Base-by-base conservation (phyloP, 2,888 invertebrate species). In the Malthinus seriepunctatus region DNA sequence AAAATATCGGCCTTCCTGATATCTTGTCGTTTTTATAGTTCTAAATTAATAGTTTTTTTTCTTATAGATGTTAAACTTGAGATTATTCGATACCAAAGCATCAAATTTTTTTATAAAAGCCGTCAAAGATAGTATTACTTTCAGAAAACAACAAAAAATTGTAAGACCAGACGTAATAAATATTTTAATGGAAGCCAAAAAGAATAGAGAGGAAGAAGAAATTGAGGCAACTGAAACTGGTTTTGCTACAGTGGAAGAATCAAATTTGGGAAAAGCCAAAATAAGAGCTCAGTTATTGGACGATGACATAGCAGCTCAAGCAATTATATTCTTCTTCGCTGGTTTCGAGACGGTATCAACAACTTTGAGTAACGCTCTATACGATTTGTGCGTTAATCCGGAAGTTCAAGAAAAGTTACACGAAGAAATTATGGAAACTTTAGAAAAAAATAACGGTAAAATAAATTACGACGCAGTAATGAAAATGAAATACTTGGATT, bases 111-210 rank as follows among this genome's bases (percentile, higher is more conserved):
- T 82, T 64, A 72, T 70, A 49, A 67, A 71, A 11, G 52, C 83
- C 0, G 79, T 83, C 0, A 37, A 54, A 23, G 33, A 34, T 33
- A 60, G 51, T 14, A 56, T 61, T 1, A 72, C 73, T 38, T 71
- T 80, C 14, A 76, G 83, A 1, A 76, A 80, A 61, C 69, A 73
- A 32, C 69, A 79, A 8, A 76, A 79, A 1, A 80, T 83, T 10
- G 50, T 78, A 1, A 74, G 83, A 2, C 80, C 79, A 1, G 84
- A 84, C 62, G 80, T 84, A 81, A 82, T 84, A 32, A 79, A 84
- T 59, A 74, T 83, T 55, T 71, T 84, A 1, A 78, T 82, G 77
- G 79, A 80, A 66, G 78, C 80, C 1, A 76, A 79, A 51, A 72
- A 5, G 2, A 5, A 5, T 23, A 23, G 5, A 23, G 5, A 3